phyloP scores from a whole-genome alignment of 2,797 vertebrate species.

The Phoxinus dragarum region DNA sequence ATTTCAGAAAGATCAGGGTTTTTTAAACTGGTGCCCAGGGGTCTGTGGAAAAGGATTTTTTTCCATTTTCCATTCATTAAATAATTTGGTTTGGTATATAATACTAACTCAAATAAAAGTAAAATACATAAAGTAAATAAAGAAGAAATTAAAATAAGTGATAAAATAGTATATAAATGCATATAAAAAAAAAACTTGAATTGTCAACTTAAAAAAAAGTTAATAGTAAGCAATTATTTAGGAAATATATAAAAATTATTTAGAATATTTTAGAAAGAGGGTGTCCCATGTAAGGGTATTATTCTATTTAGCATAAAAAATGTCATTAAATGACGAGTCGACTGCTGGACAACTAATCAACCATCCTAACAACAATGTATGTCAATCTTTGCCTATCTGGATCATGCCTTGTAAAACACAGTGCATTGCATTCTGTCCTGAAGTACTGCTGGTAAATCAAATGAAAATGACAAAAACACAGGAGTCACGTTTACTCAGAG shows the following conservation, averaged over 20 bases:
- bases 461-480: constrained; percentile 16
- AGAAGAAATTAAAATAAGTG: neutral
- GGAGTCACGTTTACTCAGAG: neutral
- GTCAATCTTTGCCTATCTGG: neutral
- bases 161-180: neutral
- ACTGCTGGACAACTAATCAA: neutral
- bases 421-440: neutral
- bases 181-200: neutral
- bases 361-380: neutral
- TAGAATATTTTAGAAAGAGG: neutral
- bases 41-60: neutral
- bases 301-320: neutral
- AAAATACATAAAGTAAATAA: too few species aligned
- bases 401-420: neutral
- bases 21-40: neutral
- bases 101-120: neutral
- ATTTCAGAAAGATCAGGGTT: neutral
- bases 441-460: neutral
- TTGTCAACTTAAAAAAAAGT: neutral
- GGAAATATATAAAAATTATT: too few species aligned
- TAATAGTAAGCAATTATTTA: neutral
- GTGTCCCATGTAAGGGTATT: neutral
- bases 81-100: neutral
- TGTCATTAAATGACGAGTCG: neutral
- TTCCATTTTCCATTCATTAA: neutral